Evolutionary conservation across 2,797 vertebrate genomes (phyloP).

Genomic region (Eurystomus glaucurus): DNA sequence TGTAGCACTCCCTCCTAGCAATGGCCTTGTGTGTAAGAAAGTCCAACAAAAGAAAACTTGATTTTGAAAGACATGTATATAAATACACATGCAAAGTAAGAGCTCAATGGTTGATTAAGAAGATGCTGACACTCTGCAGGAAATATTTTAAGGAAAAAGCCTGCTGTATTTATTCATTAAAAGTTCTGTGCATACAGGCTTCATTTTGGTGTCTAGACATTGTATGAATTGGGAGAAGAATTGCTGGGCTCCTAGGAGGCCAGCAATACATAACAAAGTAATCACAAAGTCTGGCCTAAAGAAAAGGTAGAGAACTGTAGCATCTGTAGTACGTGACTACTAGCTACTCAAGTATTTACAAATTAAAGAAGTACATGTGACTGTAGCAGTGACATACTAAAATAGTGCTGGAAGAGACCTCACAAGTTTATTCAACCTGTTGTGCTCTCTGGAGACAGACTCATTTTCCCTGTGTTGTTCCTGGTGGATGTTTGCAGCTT

Average conservation of each 20-base stretch:
- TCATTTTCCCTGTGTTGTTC: background rate
- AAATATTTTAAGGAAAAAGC: background rate
- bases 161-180: background rate
- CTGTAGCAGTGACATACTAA: background rate
- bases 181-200: background rate
- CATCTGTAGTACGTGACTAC: background rate
- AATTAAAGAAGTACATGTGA: background rate
- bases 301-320: background rate
- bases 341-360: background rate
- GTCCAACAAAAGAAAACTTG: background rate
- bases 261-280: background rate
- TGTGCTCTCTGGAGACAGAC: background rate
- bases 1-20: background rate
- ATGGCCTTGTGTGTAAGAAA: background rate
- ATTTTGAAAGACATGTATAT: background rate
- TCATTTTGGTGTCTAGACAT: background rate
- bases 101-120: background rate
- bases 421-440: fast-evolving
- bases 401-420: fast-evolving
- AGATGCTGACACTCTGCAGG: background rate
- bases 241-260: background rate
- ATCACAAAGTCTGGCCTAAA: background rate
- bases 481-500: background rate
- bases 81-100: background rate
- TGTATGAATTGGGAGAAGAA: background rate